Evolutionary conservation across 2,113 vertebrate species (phyloP).

Genomic region (Urocitellus parryii): DNA sequence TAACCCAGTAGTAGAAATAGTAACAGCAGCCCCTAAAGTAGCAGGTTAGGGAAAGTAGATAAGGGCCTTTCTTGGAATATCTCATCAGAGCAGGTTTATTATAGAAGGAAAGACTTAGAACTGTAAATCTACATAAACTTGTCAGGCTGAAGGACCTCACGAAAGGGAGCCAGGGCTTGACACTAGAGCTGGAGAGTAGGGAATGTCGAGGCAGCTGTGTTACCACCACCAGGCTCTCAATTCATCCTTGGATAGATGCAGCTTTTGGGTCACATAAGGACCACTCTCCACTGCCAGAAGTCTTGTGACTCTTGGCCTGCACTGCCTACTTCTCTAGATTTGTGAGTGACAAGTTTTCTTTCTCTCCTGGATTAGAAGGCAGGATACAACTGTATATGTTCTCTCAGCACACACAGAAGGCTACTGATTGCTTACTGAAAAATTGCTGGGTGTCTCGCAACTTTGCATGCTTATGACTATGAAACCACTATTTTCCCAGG

Average conservation of each 20-base stretch:
- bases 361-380: not conserved
- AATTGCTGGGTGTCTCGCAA: not conserved
- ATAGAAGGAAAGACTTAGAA: not conserved
- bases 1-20: no score
- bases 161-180: not conserved
- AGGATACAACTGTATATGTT: accelerated
- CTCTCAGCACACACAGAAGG: not conserved
- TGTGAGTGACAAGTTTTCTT: not conserved
- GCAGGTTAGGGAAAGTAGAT: not conserved
- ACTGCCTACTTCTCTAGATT: not conserved
- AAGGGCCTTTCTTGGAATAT: not conserved
- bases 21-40: not conserved
- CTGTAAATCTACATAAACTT: not conserved
- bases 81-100: not conserved
- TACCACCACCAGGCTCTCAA: not conserved
- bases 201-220: not conserved
- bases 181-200: not conserved
- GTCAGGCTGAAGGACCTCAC: not conserved
- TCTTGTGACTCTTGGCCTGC: not conserved
- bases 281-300: not conserved
- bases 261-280: not conserved
- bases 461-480: not conserved
- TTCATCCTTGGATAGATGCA: not conserved
- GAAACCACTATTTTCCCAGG: not conserved
- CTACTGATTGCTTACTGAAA: not conserved